Evolutionary conservation across 2,113 vertebrate genomes (phyloP).

Genomic region (Pseudorectes ferrugineus): DNA sequence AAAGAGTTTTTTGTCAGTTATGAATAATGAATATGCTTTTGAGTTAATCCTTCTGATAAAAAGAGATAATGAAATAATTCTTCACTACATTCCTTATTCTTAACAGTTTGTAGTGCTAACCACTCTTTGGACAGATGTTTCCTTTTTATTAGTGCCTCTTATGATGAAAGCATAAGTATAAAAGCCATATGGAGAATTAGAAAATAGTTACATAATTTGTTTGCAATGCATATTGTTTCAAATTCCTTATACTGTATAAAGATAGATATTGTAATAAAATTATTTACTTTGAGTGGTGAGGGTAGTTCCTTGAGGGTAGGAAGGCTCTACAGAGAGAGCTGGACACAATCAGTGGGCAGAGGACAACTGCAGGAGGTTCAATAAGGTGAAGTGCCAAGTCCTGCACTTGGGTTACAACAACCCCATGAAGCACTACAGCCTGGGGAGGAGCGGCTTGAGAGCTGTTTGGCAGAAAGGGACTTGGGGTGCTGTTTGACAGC

Average conservation of each 20-base stretch:
- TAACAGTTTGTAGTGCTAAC: not conserved
- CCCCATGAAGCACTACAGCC: fast-evolving
- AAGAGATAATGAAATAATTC: not conserved
- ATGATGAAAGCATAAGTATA: not conserved
- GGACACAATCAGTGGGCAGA: not conserved
- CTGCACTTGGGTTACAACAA: not conserved
- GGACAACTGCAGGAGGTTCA: not conserved
- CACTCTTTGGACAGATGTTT: not conserved
- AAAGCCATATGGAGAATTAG: not conserved
- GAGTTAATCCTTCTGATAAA: not conserved
- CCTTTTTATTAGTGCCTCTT: not conserved
- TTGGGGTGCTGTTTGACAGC: not conserved
- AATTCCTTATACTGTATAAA: not conserved
- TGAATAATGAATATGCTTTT: not conserved
- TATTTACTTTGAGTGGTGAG: not conserved
- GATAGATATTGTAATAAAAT: not conserved
- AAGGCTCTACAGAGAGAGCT: not conserved
- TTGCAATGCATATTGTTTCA: not conserved
- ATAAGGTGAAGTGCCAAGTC: fast-evolving
- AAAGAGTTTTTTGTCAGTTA: not conserved
- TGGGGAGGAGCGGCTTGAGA: not conserved
- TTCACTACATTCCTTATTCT: not conserved
- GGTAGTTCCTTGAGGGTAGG: fast-evolving
- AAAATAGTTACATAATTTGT: not conserved
- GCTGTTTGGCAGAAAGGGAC: not conserved